Conservation (phyloP, 2,797 vertebrate genomes). For the Gadopsis marmoratus region DNA sequence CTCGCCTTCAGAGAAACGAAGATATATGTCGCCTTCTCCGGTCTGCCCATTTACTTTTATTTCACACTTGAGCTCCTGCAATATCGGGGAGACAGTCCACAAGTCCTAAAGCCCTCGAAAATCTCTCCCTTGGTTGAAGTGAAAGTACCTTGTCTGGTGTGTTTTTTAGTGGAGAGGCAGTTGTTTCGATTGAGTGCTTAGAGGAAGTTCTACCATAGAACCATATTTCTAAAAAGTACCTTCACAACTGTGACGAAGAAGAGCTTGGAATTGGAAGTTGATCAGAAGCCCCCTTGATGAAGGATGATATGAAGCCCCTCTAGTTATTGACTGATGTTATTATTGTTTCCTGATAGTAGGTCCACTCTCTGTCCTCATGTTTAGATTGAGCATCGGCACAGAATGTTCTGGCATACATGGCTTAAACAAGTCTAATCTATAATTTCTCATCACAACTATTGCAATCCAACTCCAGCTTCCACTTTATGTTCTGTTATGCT, state of each 20-base stretch:
- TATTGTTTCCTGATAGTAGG: constrained; percentile 23
- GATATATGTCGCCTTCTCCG: constrained; percentile 81
- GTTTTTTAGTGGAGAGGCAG: constrained; percentile 67
- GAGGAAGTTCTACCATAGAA: constrained; percentile 57
- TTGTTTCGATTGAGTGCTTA: constrained; percentile 71
- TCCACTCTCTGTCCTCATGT: constrained; percentile 20
- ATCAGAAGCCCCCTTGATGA: constrained; percentile 40
- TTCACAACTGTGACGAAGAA: constrained; percentile 50
- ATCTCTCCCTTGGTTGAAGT: constrained; percentile 79
- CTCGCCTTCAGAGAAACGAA: constrained; percentile 80
- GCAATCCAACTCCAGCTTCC: not conserved
- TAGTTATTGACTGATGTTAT: constrained; percentile 30
- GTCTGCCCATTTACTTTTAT: constrained; percentile 85
- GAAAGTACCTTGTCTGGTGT: constrained; percentile 66
- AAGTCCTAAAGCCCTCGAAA: constrained; percentile 80
- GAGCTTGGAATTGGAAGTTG: constrained; percentile 33
- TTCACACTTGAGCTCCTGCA: constrained; percentile 82
- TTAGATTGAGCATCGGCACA: constrained; percentile 37
- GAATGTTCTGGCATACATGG: constrained; percentile 33
- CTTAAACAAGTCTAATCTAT: constrained; percentile 45
- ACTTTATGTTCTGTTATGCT: constrained; percentile 5
- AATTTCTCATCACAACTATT: constrained; percentile 26
- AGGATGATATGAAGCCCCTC: constrained; percentile 21
- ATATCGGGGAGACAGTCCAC: constrained; percentile 73
- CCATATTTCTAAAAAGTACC: constrained; percentile 57